Base-by-base conservation (phyloP, 2,888 invertebrate genomes). In the Ferdinandea cuprea region DNA sequence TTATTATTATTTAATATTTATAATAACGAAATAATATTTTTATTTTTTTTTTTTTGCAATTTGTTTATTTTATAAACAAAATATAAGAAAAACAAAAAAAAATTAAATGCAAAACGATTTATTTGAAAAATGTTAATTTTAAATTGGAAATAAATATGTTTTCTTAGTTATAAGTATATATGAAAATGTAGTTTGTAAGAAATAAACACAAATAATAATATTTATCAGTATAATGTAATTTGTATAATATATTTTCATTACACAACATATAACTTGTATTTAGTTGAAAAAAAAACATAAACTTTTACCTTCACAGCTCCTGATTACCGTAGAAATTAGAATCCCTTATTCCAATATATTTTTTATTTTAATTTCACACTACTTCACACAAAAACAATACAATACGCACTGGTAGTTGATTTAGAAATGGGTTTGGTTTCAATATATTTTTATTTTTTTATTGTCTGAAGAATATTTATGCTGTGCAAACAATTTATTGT, bases 221-320 rank as follows among this genome's bases (percentile, higher is more conserved):
- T 77, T 65, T 71, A 71, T 69, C 56, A 71, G 56, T 56, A 40
- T 46, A 44, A 66, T 52, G 40, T 58, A 59, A 72, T 66, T 79
- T 46, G 48, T 74, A 65, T 28, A 56, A 79, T 69, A 69, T 44
- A 78, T 21, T 58, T 54, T 42, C 42, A 78, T 58, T 50, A 71
- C 58, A 71, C 65, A 61, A 63, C 44, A 63, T 28, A 40, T 40
- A 40, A 52, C 30, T 52, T 68, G 42, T 35, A 32, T 66, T 30
- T 25, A 17, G 13, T 52, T 50, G 3, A 54, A 15, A 42, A 9
- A 54, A 15, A 42, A 52, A 8, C 28, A 58, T n/a, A 7, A 42
- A 42, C 30, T 7, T 19, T 52, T 6, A 56, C 11, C 21, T 30
- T 66, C 13, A 68, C 69, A 77, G 61, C 44, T 40, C 30, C 46